A percentile compares a stretch with the other conserved stretches of the same genome.
Conservation (phyloP, 2,113 vertebrate genomes). For the Sinocyclocheilus maitianheensis region DNA sequence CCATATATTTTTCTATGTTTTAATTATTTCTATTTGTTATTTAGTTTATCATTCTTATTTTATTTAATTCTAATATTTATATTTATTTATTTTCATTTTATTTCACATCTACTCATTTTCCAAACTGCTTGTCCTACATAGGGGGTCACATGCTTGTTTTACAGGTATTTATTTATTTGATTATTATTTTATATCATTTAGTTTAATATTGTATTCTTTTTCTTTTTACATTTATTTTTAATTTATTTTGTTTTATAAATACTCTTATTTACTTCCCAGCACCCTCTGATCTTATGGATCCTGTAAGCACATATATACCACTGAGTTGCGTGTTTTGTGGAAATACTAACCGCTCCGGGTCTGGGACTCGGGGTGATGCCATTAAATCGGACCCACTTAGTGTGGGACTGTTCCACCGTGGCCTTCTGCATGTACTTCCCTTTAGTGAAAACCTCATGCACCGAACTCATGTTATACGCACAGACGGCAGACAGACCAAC, state of each 20-base stretch:
- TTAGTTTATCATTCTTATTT: too few species aligned
- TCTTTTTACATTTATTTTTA: too few species aligned
- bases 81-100: too few species aligned
- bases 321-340: background rate
- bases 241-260: background rate
- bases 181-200: background rate
- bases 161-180: background rate
- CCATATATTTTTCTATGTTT: too few species aligned
- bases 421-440: slow-evolving; percentile 98
- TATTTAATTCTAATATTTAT: too few species aligned
- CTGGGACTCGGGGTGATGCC: slow-evolving; percentile 85
- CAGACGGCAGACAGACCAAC: slow-evolving; percentile 94
- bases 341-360: slow-evolving; percentile 87
- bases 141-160: too few species aligned
- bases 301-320: background rate
- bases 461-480: slow-evolving; percentile 83
- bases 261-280: background rate
- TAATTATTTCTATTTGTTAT: too few species aligned
- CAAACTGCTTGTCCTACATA: too few species aligned
- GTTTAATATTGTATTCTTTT: background rate
- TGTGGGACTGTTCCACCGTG: slow-evolving; percentile 92
- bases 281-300: background rate
- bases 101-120: too few species aligned
- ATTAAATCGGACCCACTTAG: slow-evolving; percentile 93
- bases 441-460: slow-evolving; percentile 88